Evolutionary conservation across 2,113 vertebrate species (phyloP).

Genomic region (Dendrocopos noguchii): DNA sequence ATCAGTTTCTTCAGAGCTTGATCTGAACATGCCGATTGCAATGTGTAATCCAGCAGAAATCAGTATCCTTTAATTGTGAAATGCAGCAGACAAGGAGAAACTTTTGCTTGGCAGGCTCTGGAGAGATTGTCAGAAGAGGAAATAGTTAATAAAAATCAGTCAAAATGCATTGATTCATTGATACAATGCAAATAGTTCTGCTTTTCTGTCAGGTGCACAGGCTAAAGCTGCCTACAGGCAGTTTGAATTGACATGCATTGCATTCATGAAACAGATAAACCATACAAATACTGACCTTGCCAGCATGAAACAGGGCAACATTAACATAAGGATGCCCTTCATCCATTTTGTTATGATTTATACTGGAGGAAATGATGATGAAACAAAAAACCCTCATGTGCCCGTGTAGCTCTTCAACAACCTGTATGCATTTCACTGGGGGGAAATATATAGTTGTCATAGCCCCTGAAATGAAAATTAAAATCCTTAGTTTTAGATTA

Average conservation of each 20-base stretch:
- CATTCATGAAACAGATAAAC: conserved; percentile 3
- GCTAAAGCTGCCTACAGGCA: conserved; percentile 15
- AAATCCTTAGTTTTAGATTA: background rate
- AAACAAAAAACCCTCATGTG: background rate
- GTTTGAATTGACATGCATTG: conserved; percentile 1
- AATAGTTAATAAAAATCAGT: conserved; percentile 12
- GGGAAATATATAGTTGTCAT: background rate
- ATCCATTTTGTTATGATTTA: background rate
- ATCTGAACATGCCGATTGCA: background rate
- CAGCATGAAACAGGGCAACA: background rate
- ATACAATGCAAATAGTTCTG: background rate
- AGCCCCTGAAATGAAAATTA: background rate
- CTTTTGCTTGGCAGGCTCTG: background rate
- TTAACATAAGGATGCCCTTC: background rate
- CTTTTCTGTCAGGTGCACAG: background rate
- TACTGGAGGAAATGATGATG: background rate
- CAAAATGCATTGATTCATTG: background rate
- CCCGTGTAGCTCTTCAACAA: background rate
- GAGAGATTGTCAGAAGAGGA: background rate
- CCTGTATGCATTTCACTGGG: background rate
- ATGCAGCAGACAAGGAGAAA: background rate
- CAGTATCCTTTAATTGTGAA: background rate
- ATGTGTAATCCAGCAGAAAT: background rate
- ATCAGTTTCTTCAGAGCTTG: background rate
- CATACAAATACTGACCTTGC: background rate